Evolutionary conservation across 2,797 vertebrate species (phyloP), one percentile per base, ranked within the genome.

Genomic region (Pangasius mekongensis): DNA sequence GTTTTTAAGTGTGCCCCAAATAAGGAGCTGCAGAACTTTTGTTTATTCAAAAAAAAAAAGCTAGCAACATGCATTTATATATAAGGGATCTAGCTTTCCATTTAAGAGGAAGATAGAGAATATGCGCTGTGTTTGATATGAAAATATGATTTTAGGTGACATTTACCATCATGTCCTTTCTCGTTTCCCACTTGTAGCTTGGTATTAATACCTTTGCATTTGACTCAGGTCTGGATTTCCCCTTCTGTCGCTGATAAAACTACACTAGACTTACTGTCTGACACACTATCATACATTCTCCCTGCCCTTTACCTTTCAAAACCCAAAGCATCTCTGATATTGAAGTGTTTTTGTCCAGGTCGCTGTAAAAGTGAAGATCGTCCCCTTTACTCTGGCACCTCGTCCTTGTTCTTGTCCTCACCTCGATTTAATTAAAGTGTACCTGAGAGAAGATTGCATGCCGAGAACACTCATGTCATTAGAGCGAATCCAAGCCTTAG

Each of bases 381-480:
- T 47, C n/a, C 62, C 14, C 39, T 84, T 84, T 84, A 47, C 81
- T 86, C 22, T 33, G 3, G 30, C 54, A 33, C 67, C 60, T 66
- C 5, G 85, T 87, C 33, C 30, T 85, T 64, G 83, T 13, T 36
- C 47, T 27, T 71, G 80, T 89, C 58, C 58, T 73, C 54, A 11
- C 22, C 67, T 64, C 39, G 74, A 86, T 82, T 89, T 91, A 77
- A 91, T 91, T 92, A 90, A 93, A 91, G 90, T 91, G 89, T 91
- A 95, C 94, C 94, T 92, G 39, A 88, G 92, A 93, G 93, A 92
- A 92, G 92, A 93, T 88, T 47, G 89, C 83, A 84, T 89, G 87
- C 92, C 90, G 90, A 86, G 91, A 95, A 93, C 91, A 84, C 90
- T 94, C 89, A 93, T 94, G 94, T 93, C 93, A 94, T 94, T 94